Evolutionary conservation across 2,113 vertebrate genomes (phyloP).

Genomic region (Colistium nudipinnis): DNA sequence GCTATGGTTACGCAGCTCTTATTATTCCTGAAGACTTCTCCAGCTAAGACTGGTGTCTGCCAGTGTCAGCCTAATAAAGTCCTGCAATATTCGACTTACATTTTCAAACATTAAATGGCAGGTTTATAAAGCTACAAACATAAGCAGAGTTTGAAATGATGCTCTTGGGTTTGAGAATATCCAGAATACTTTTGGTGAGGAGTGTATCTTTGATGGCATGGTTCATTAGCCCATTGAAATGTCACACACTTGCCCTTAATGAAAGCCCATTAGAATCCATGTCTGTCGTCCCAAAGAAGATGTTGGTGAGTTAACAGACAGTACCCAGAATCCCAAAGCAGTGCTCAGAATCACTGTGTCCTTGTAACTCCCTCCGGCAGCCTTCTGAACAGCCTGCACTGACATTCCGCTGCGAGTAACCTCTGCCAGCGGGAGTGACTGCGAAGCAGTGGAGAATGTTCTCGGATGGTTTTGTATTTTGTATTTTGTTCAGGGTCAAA

Average conservation of each 20-base stretch:
- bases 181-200: neutral
- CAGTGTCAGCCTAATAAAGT: slow-evolving; percentile 7
- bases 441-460: slow-evolving; percentile 45
- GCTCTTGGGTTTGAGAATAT: too few species aligned
- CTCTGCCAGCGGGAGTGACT: slow-evolving; percentile 19
- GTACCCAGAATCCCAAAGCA: slow-evolving; percentile 39
- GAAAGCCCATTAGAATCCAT: neutral
- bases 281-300: neutral
- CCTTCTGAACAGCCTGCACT: slow-evolving; percentile 38
- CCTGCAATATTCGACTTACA: neutral
- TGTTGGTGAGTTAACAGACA: slow-evolving; percentile 11
- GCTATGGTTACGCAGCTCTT: slow-evolving; percentile 15
- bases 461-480: slow-evolving; percentile 33
- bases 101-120: too few species aligned
- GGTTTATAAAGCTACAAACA: too few species aligned
- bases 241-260: neutral
- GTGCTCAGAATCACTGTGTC: slow-evolving; percentile 29
- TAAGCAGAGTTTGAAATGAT: too few species aligned
- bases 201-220: neutral
- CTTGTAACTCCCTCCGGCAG: slow-evolving; percentile 51
- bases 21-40: slow-evolving; percentile 70
- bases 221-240: neutral
- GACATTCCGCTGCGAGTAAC: slow-evolving; percentile 33
- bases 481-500: slow-evolving; percentile 47
- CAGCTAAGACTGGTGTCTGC: slow-evolving; percentile 58